These are phyloP conservation scores for Eupeodes latifasciatus DNA, from an alignment of 2,888 invertebrate species.

Conservation along the genomic window DNA sequence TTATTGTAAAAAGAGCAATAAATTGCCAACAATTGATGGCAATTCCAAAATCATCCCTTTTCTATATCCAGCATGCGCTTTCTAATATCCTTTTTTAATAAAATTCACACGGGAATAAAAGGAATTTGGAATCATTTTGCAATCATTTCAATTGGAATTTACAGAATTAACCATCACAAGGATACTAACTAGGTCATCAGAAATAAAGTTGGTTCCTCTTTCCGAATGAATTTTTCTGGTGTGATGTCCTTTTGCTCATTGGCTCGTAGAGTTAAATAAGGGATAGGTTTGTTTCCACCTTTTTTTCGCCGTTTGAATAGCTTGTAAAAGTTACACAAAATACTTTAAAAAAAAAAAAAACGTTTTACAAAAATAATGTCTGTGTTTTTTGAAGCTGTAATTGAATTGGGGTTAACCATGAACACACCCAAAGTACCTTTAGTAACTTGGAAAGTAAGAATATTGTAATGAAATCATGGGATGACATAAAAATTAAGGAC, in stretches of 20 bases:
- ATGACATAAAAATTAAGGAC: constrained; percentile 61
- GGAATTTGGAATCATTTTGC: no score
- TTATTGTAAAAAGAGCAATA: no score
- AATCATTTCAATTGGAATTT: background rate
- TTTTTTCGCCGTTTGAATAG: background rate
- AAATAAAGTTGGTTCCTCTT: constrained; percentile 33
- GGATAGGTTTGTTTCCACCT: no score
- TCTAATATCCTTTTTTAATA: background rate
- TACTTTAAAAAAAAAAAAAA: background rate
- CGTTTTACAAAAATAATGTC: background rate
- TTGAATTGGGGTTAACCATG: background rate
- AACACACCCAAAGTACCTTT: background rate
- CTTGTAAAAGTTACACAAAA: background rate
- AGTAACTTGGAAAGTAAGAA: constrained; percentile 67
- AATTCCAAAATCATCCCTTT: no score
- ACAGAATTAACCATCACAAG: constrained; percentile 30
- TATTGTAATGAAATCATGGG: constrained; percentile 73
- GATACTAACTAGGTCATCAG: constrained; percentile 63
- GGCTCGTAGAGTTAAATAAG: background rate
- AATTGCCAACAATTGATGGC: no score
- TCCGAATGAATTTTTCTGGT: background rate
- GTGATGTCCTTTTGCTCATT: background rate
- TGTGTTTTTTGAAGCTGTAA: background rate
- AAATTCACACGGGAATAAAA: background rate
- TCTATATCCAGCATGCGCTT: no score